Percentiles rank a stretch among this genome's conserved stretches.
These are phyloP conservation scores for Silurus aristotelis DNA, from an alignment of 2,797 vertebrate genomes.

Conservation along the genomic window DNA sequence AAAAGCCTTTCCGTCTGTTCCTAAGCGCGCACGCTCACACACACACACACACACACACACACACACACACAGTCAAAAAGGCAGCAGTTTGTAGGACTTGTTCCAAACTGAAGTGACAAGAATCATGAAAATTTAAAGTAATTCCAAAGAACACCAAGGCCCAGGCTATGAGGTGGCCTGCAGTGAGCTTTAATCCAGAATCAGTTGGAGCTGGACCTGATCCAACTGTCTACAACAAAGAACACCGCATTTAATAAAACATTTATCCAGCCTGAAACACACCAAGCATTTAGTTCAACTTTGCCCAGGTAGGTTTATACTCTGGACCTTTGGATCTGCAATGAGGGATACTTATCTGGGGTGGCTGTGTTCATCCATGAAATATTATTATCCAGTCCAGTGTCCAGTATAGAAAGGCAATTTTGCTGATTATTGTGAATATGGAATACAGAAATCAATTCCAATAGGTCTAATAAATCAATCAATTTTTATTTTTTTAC, in stretches of 20 bases:
- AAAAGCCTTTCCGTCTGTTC: neutral
- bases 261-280: neutral
- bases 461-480: neutral
- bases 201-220: neutral
- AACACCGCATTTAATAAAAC: neutral
- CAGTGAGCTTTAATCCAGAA: neutral
- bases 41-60: neutral
- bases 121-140: neutral
- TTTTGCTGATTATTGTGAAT: neutral
- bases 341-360: neutral
- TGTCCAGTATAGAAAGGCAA: neutral
- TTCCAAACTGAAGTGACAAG: neutral
- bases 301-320: neutral
- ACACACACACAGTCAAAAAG: neutral
- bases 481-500: neutral
- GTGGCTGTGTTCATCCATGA: neutral
- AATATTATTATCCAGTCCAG: neutral
- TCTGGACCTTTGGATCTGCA: neutral
- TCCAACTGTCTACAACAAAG: neutral
- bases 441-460: neutral
- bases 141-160: neutral
- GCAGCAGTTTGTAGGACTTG: neutral
- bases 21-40: neutral
- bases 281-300: neutral
- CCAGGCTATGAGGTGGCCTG: neutral